phyloP scores from a whole-genome alignment of 2,888 invertebrate species.

The Calameuta idolon region DNA sequence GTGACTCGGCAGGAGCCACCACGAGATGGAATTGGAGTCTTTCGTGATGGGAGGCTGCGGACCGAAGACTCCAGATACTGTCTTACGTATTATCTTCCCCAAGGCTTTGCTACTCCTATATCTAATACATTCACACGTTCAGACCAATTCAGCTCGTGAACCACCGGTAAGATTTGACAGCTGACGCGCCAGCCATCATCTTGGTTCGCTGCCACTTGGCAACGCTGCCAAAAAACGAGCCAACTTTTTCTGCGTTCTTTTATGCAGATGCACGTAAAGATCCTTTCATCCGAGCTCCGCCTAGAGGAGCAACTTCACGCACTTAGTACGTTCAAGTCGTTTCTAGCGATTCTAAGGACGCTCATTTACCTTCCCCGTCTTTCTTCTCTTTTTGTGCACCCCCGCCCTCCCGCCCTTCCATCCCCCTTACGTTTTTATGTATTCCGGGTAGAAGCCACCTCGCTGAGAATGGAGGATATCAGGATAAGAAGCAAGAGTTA shows the following conservation, averaged over 20 bases:
- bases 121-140: neutral
- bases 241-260: neutral
- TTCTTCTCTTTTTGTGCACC: neutral
- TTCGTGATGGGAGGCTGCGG: slow-evolving; percentile 34
- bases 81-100: neutral
- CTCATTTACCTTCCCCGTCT: neutral
- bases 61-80: neutral
- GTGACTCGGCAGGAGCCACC: slow-evolving; percentile 59
- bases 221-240: neutral
- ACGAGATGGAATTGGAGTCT: slow-evolving; percentile 47
- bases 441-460: neutral
- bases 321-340: neutral
- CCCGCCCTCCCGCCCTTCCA: too few species aligned
- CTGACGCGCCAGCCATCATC: neutral
- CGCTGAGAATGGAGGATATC: neutral
- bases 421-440: neutral
- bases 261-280: neutral
- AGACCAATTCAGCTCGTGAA: neutral
- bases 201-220: neutral
- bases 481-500: neutral
- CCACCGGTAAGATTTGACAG: neutral
- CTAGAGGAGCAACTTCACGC: neutral
- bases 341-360: neutral
- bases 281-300: neutral
- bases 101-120: neutral